phyloP scores from a whole-genome alignment of 1,140 invertebrate genomes.

The Cyrtorhinus lividipennis region DNA sequence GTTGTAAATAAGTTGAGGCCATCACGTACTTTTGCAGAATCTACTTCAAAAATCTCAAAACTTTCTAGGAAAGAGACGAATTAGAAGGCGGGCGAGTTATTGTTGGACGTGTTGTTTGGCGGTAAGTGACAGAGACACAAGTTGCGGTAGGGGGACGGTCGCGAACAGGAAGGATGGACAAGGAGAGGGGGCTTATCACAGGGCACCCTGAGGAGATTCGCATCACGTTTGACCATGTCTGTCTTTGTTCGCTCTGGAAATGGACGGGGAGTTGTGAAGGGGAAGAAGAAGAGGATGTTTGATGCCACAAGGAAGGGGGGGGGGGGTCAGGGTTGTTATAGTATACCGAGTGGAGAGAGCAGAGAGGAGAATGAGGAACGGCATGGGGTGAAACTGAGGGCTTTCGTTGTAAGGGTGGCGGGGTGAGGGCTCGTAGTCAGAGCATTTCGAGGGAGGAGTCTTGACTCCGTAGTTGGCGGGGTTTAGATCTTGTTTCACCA shows the following conservation, averaged over 20 bases:
- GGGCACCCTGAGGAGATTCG: background rate
- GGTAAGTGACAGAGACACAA: background rate
- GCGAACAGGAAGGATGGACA: background rate
- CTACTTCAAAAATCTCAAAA: background rate
- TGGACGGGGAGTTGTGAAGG: too few species aligned
- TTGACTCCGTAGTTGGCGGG: background rate
- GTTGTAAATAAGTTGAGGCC: too few species aligned
- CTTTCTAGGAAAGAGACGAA: background rate
- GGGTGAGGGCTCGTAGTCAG: too few species aligned
- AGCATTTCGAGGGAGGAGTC: too few species aligned
- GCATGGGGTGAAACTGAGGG: too few species aligned
- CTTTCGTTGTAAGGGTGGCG: background rate
- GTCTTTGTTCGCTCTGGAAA: background rate
- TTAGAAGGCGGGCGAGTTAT: background rate
- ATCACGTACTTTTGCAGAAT: too few species aligned
- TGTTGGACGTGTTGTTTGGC: background rate
- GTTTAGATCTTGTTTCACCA: conserved; percentile 2
- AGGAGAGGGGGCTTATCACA: background rate
- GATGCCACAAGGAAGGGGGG: too few species aligned
- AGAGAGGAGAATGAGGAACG: background rate
- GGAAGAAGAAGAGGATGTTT: too few species aligned
- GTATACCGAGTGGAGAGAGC: background rate
- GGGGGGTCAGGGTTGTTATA: too few species aligned
- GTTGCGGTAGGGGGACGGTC: too few species aligned
- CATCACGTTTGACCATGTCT: conserved; percentile 3